Evolutionary conservation across 2,113 vertebrate species (phyloP).

Genomic region (Myanophis thanlyinensis): DNA sequence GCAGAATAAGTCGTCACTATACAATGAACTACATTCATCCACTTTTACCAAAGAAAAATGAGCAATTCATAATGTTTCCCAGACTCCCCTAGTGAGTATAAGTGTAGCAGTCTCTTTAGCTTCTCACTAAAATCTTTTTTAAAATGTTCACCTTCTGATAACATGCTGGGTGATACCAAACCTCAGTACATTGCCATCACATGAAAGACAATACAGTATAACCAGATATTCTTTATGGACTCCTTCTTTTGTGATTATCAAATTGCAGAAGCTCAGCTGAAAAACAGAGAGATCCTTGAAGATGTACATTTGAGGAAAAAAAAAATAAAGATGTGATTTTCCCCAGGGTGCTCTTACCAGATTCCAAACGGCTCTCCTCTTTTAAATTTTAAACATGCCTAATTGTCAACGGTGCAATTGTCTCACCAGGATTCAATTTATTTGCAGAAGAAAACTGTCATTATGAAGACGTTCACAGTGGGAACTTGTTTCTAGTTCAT

Average conservation of each 20-base stretch:
- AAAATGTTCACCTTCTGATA: neutral
- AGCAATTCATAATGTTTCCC: neutral
- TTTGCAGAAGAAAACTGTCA: slow-evolving; percentile 20
- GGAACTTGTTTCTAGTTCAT: slow-evolving; percentile 37
- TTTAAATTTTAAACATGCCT: slow-evolving; percentile 52
- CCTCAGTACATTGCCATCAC: neutral
- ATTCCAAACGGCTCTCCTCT: slow-evolving; percentile 43
- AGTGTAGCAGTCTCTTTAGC: neutral
- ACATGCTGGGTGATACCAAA: neutral
- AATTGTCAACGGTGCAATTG: slow-evolving; percentile 35
- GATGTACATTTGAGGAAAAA: neutral
- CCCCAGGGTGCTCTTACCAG: slow-evolving; percentile 32
- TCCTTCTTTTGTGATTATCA: neutral
- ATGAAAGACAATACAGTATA: neutral
- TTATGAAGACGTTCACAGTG: slow-evolving; percentile 42
- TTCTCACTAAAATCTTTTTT: neutral
- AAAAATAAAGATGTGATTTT: slow-evolving; percentile 11
- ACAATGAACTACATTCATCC: neutral
- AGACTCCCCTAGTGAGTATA: neutral
- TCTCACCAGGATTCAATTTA: slow-evolving; percentile 43
- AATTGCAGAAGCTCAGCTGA: slow-evolving; percentile 16
- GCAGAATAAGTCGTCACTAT: neutral
- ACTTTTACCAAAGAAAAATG: neutral
- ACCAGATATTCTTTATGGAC: neutral
- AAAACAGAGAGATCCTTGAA: slow-evolving; percentile 2